Percentiles rank a stretch among this genome's conserved stretches.
phyloP scores from a whole-genome alignment of 2,888 invertebrate genomes.

The Thymelicus sylvestris region DNA sequence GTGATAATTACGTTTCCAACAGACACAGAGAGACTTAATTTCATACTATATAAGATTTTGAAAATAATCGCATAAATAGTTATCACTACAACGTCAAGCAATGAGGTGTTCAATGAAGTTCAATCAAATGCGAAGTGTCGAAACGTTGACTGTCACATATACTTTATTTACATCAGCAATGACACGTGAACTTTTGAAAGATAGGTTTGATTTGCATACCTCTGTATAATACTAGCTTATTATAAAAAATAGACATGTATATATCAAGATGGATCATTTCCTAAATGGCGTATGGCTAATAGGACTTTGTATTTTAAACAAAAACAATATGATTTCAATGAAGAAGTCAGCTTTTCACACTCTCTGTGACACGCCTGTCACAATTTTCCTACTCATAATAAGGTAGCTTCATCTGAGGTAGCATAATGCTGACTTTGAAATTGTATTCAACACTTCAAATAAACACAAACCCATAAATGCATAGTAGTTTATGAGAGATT shows the following conservation, averaged over 20 bases:
- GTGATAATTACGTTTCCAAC: no score
- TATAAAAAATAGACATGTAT: conserved; percentile 20
- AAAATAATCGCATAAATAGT: no score
- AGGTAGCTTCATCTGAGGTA: no score
- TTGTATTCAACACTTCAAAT: no score
- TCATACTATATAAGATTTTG: no score
- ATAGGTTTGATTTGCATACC: conserved; percentile 26
- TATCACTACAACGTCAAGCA: neutral
- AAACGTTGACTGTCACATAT: conserved; percentile 21
- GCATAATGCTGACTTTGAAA: no score
- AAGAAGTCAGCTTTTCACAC: no score
- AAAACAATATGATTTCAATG: neutral
- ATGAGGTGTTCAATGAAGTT: neutral
- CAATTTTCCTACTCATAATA: no score
- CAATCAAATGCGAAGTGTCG: conserved; percentile 11
- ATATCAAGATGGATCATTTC: neutral
- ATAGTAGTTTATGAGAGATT: no score
- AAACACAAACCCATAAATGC: no score
- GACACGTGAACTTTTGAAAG: conserved; percentile 22
- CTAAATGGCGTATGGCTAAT: conserved; percentile 2
- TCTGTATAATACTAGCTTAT: conserved; percentile 1
- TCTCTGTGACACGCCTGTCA: no score
- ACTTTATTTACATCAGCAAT: conserved; percentile 26
- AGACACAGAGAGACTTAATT: no score
- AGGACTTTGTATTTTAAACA: neutral